These are phyloP conservation scores for Nesogale talazaci DNA, from an alignment of 2,113 vertebrate species.

Conservation along the genomic window DNA sequence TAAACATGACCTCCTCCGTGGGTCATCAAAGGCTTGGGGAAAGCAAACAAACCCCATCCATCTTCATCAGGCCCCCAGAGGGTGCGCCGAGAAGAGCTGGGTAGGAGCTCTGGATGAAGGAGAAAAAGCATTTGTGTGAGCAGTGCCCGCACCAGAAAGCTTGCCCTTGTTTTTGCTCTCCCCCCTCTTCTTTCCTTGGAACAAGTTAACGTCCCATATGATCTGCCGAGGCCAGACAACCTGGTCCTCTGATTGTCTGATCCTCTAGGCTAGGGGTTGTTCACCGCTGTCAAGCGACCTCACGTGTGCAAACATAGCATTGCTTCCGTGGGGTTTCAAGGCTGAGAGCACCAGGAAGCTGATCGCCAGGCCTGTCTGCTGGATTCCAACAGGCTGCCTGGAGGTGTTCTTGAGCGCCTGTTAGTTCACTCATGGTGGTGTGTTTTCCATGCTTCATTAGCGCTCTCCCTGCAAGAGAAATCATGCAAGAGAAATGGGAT, in stretches of 20 bases:
- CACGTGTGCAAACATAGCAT: neutral
- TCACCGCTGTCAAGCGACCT: neutral
- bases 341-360: neutral
- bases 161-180: slow-evolving; percentile 37
- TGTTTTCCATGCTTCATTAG: slow-evolving; percentile 1
- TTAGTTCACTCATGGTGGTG: neutral
- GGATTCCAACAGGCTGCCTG: neutral
- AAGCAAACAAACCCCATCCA: slow-evolving; percentile 87
- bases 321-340: neutral
- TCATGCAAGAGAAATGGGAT: neutral
- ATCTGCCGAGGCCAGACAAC: neutral
- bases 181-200: neutral
- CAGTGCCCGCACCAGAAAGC: slow-evolving; percentile 57
- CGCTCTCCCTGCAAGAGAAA: neutral
- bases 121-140: slow-evolving; percentile 79
- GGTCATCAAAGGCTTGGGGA: slow-evolving; percentile 89
- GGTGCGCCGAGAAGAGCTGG: slow-evolving; percentile 77
- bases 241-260: neutral
- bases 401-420: neutral
- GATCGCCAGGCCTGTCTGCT: neutral
- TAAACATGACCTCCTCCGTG: slow-evolving; percentile 87
- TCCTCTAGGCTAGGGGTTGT: neutral
- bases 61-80: slow-evolving; percentile 86
- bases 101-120: slow-evolving; percentile 78
- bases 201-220: slow-evolving; percentile 27